These are phyloP conservation scores for Bombus breviceps DNA, from an alignment of 1,140 invertebrate species.

Conservation along the genomic window DNA sequence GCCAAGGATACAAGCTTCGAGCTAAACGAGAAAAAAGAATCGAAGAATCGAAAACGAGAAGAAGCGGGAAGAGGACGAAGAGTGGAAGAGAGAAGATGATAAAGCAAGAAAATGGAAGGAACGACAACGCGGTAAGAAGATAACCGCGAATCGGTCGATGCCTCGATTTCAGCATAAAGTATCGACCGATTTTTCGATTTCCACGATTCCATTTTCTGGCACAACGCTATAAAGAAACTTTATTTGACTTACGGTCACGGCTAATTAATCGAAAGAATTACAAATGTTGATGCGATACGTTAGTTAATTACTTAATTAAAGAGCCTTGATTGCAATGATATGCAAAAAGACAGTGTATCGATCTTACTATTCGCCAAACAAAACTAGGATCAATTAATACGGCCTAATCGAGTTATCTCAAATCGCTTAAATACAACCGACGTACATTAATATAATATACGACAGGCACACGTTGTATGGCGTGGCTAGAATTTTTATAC, in stretches of 20 bases:
- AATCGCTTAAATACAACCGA: not conserved
- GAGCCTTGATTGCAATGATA: not conserved
- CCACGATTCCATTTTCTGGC: not conserved
- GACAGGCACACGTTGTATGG: too few species aligned
- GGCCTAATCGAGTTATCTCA: not conserved
- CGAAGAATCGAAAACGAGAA: too few species aligned
- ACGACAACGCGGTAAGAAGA: not conserved
- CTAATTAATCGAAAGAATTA: not conserved
- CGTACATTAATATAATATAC: constrained; percentile 56
- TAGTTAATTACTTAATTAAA: not conserved
- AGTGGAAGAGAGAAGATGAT: not conserved
- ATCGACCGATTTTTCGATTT: constrained; percentile 10
- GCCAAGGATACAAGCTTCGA: constrained; percentile 55
- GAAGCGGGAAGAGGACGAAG: not conserved
- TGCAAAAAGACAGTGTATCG: not conserved
- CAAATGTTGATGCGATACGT: not conserved
- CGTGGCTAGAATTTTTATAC: not conserved
- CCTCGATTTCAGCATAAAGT: not conserved
- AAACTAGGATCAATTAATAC: not conserved
- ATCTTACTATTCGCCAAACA: not conserved
- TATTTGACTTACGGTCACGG: not conserved
- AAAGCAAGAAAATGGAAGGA: not conserved
- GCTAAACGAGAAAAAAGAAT: not conserved
- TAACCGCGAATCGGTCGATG: not conserved
- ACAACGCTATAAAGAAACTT: not conserved